Conservation (phyloP, 2,797 vertebrate species). For the Eulemur mongoz region DNA sequence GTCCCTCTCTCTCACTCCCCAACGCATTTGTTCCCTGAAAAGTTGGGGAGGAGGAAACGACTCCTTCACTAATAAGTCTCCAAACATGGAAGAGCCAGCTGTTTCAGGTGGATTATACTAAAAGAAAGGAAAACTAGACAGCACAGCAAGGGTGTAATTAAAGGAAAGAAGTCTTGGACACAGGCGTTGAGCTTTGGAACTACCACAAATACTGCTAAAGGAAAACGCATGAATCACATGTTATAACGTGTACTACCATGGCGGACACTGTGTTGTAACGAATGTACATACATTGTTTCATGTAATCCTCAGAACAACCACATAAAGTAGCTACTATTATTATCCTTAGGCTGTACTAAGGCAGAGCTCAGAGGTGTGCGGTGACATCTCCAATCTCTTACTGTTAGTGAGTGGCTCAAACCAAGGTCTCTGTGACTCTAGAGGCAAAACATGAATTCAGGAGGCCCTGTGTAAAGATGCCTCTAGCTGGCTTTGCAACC, state of each 20-base stretch:
- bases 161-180: neutral
- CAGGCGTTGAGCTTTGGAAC: neutral
- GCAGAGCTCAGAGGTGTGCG: neutral
- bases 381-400: neutral
- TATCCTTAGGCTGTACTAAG: neutral
- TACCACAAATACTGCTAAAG: neutral
- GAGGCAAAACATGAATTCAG: neutral
- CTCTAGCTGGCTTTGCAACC: neutral
- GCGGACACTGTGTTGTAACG: neutral
- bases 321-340: neutral
- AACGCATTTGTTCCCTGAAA: neutral
- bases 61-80: neutral
- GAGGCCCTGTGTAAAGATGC: neutral
- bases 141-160: neutral
- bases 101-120: neutral
- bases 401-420: neutral
- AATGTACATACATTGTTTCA: neutral
- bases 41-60: neutral
- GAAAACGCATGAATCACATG: neutral
- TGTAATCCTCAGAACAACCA: neutral
- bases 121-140: neutral
- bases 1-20: neutral
- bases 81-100: neutral
- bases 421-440: neutral
- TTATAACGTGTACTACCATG: neutral